Evolutionary conservation across 2,113 vertebrate genomes (phyloP).

Genomic region (Grallaria varia): DNA sequence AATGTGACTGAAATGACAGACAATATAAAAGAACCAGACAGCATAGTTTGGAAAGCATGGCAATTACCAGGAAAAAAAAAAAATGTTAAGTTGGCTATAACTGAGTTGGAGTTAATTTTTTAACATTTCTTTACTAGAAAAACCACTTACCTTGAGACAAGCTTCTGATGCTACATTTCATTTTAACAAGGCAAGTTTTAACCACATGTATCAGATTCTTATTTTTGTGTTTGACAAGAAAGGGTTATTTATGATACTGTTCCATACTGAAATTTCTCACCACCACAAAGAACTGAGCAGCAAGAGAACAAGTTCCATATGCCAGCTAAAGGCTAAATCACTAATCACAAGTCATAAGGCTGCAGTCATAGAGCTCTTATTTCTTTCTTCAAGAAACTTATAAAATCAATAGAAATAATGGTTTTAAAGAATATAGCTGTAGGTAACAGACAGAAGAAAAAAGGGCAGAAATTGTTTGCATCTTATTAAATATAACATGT

Average conservation of each 20-base stretch:
- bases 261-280: background rate
- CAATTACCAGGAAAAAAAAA: background rate
- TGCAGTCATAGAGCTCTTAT: background rate
- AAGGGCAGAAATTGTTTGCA: background rate
- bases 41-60: background rate
- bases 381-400: background rate
- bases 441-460: background rate
- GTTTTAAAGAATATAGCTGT: background rate
- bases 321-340: background rate
- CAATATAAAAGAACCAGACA: background rate
- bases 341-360: background rate
- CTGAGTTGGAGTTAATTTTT: background rate
- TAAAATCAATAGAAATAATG: background rate
- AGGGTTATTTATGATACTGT: background rate
- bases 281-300: background rate
- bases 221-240: background rate
- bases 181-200: background rate
- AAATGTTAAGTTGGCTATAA: background rate
- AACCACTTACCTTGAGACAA: background rate
- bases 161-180: background rate
- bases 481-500: background rate
- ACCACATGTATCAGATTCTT: background rate
- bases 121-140: background rate
- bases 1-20: background rate
- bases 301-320: background rate